phyloP scores from a whole-genome alignment of 2,888 invertebrate species.

The Erebia aethiops region DNA sequence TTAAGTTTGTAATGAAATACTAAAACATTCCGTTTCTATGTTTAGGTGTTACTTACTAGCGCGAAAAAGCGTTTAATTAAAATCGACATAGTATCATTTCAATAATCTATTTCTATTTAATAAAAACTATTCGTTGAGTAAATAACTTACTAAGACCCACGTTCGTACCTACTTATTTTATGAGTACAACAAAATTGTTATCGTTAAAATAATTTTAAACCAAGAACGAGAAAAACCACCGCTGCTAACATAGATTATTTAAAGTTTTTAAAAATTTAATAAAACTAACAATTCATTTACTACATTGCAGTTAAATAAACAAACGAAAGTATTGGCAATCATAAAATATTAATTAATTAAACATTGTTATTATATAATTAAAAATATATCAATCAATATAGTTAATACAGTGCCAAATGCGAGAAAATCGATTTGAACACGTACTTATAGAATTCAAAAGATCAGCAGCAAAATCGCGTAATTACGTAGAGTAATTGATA shows the following conservation, averaged over 20 bases:
- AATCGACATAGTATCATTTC: neutral
- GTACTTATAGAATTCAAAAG: neutral
- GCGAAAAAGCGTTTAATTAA: neutral
- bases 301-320: neutral
- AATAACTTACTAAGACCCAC: neutral
- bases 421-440: neutral
- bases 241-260: neutral
- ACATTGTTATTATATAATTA: neutral
- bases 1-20: conserved; percentile 22
- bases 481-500: neutral
- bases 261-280: neutral
- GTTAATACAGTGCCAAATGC: neutral
- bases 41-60: conserved; percentile 13
- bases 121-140: too few species aligned
- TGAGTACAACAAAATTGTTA: neutral
- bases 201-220: neutral
- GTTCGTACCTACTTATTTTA: too few species aligned
- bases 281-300: too few species aligned
- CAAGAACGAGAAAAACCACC: conserved; percentile 11
- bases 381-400: neutral
- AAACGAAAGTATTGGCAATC: neutral
- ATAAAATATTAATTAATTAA: neutral
- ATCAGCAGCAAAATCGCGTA: conserved; percentile 1
- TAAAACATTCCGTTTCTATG: conserved; percentile 34
- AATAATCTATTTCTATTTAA: too few species aligned